A percentile compares a stretch with the other conserved stretches of the same genome.
Conservation (phyloP, 2,888 invertebrate species). For the Lasius platythorax region DNA sequence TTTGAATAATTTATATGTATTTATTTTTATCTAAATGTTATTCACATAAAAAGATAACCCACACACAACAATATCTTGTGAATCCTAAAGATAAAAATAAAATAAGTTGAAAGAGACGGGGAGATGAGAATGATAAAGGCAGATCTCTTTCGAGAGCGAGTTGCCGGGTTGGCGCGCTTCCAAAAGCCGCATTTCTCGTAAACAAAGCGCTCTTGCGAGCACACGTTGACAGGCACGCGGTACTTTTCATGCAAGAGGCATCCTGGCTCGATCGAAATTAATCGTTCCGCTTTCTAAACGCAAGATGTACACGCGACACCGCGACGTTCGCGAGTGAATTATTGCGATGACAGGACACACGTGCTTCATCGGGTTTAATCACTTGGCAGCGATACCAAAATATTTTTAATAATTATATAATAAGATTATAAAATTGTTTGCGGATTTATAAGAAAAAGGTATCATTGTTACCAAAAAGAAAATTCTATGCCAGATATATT, state of each 20-base stretch:
- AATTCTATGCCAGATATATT: neutral
- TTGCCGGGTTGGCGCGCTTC: slow-evolving; percentile 71
- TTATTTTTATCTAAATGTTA: neutral
- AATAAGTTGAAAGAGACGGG: neutral
- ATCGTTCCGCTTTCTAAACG: slow-evolving; percentile 31
- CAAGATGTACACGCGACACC: slow-evolving; percentile 12
- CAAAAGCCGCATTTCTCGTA: slow-evolving; percentile 71
- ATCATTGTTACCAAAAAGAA: neutral
- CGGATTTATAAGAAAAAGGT: neutral
- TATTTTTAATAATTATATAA: neutral
- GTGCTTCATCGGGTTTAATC: neutral
- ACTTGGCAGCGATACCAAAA: neutral
- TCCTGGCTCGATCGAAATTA: slow-evolving; percentile 56
- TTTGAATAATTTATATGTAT: neutral
- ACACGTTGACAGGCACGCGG: slow-evolving; percentile 39
- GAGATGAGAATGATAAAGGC: neutral
- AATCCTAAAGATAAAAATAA: neutral
- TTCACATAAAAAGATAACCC: neutral
- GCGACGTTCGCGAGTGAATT: slow-evolving; percentile 12
- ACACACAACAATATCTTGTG: neutral
- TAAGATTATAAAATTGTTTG: neutral
- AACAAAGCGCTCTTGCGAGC: slow-evolving; percentile 64
- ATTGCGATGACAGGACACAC: slow-evolving; percentile 1
- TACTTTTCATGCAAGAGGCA: slow-evolving; percentile 53
- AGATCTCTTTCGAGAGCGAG: slow-evolving; percentile 2